Percentiles rank a stretch among this genome's conserved stretches.
These are phyloP conservation scores for Cladorhizidae sp. DNA, from an alignment of 37 sponge, comb jelly and placozoan species.

Conservation along the genomic window DNA sequence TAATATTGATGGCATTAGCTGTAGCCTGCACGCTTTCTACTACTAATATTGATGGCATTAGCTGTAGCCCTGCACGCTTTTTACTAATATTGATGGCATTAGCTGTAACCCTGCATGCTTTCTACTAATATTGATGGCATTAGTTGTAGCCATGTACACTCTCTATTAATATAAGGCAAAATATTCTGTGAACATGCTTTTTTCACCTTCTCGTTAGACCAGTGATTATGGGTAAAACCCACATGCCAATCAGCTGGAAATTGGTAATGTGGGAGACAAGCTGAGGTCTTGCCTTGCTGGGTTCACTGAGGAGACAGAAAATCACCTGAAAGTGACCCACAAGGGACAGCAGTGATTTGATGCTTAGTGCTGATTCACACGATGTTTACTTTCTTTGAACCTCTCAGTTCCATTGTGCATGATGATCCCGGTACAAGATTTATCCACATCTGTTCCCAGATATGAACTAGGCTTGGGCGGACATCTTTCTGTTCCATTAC, in stretches of 20 bases:
- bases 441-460: constrained; percentile 5
- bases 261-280: neutral
- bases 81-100: too few relatives aligned
- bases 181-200: too few relatives aligned
- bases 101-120: too few relatives aligned
- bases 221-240: neutral
- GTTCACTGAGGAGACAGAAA: constrained; percentile 7
- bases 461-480: neutral
- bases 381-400: neutral
- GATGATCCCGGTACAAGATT: neutral
- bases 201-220: neutral
- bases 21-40: too few relatives aligned
- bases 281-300: neutral
- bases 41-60: too few relatives aligned
- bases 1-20: too few relatives aligned
- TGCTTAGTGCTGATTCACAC: neutral
- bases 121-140: too few relatives aligned
- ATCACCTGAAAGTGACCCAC: neutral
- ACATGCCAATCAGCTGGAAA: neutral
- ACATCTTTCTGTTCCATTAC: neutral
- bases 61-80: too few relatives aligned
- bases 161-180: too few relatives aligned
- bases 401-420: neutral
- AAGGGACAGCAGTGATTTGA: constrained; percentile 2
- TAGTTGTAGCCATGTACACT: too few relatives aligned